Evolutionary conservation across 2,797 vertebrate species (phyloP), one percentile per base, ranked within the genome.

Genomic region (Erithacus rubecula): DNA sequence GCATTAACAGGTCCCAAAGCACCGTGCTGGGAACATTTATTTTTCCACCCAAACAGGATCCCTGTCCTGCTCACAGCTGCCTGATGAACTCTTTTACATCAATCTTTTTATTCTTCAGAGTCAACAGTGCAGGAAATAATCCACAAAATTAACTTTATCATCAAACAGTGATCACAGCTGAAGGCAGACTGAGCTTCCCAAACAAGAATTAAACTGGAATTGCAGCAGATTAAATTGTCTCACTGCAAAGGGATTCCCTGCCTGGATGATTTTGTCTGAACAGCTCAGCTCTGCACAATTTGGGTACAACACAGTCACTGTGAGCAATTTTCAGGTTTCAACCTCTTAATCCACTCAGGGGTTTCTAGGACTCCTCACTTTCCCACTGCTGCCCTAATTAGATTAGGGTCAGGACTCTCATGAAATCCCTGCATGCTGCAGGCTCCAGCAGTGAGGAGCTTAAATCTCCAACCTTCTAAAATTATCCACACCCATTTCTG

Each of bases 341-440:
- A 36, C 67, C 75, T 95, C 87, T 92, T 93, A 72, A 96, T 92
- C 86, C 81, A 59, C 74, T 87, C 83, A 63, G 71, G 65, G 89
- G 68, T 90, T 90, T 62, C 43, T n/a, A 58, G 67, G 70, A 63
- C 89, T 92, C 74, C 92, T 93, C 94, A 84, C 87, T 92, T 93
- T 89, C 86, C 86, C 86, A 58, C 70, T 90, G 89, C 43, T 44
- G 12, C 77, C 26, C 53, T 68, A 60, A 94, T 56, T 13, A 74
- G 83, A 93, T 93, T 49, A 93, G 78, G 87, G 81, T 71, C 83
- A 91, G 3, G 83, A 37, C 83, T 72, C 46, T 9, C 17, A 27
- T 22, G 64, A 63, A 72, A 80, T 52, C 88, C 76, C 65, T 85
- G 87, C 58, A 6, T 26, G 82, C 87, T 79, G 79, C 2, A 0